A percentile compares a stretch with the other conserved stretches of the same genome.
phyloP scores from a whole-genome alignment of 1,140 invertebrate genomes.

The Eubasilissa regina region DNA sequence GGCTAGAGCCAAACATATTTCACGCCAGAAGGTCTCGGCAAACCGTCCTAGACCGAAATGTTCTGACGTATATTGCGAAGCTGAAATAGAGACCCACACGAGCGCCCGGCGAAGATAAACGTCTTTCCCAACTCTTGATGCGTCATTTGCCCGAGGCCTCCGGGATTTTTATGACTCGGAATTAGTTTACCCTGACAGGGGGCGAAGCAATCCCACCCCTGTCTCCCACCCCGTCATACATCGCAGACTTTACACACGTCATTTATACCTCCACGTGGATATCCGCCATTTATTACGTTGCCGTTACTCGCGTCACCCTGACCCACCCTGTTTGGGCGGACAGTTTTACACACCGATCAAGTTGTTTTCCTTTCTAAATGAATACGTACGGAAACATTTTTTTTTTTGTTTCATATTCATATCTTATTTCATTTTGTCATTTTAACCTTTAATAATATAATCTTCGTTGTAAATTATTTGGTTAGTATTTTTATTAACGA shows the following conservation, averaged over 20 bases:
- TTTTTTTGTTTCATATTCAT: no score
- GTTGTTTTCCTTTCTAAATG: not conserved
- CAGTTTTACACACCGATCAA: not conserved
- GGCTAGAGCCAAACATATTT: no score
- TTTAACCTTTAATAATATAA: no score
- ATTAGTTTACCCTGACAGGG: conserved; percentile 43
- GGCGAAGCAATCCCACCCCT: conserved; percentile 14
- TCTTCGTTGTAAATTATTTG: no score
- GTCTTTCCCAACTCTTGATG: conserved; percentile 38
- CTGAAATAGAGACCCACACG: not conserved
- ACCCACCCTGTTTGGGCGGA: not conserved
- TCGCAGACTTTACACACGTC: conserved; percentile 31
- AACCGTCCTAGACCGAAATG: not conserved
- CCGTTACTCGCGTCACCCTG: conserved; percentile 8
- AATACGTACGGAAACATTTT: no score
- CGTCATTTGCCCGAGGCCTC: conserved; percentile 36
- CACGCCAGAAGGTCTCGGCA: not conserved
- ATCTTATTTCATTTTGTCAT: no score
- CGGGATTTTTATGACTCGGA: conserved; percentile 44
- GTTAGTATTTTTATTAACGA: no score
- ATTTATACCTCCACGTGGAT: conserved; percentile 11
- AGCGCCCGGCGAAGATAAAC: conserved; percentile 32
- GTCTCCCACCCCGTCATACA: not conserved
- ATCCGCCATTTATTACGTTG: conserved; percentile 18
- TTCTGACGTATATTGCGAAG: not conserved